Base-by-base conservation (phyloP, 2,113 vertebrate genomes). In the Microcebus ravelobensis region DNA sequence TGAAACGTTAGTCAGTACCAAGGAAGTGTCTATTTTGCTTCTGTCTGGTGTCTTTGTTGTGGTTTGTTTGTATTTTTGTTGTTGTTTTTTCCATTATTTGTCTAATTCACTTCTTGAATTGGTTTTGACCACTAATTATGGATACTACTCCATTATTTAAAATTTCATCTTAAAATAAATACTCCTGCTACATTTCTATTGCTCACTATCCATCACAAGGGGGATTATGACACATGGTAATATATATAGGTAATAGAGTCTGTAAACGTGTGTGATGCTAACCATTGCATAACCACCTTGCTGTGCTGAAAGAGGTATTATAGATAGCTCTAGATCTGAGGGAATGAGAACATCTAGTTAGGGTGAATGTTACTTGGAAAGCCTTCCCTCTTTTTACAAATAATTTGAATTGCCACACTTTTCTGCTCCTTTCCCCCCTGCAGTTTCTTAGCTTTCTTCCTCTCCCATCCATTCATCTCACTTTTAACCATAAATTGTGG, bases 71-170 rank as follows among this genome's bases (percentile, higher is more conserved):
- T 59, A 5, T 67, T 92, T 59, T 83, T 63, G 59, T 27, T 36
- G 3, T 36, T 14, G 79, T 84, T 29, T n/a, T n/a, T 48, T 34
- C 29, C 34, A 25, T 29, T 83, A 61, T 95, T 92, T 86, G 67
- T 68, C 83, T 77, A 77, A 59, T 65, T 13, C 13, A 94, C 91
- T 91, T 81, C 59, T 76, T 89, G 42, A 85, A 71, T 71, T 83
- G 71, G 50, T 80, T 89, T 95, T 83, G 88, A 95, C 77, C 25
- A 8, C 50, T 90, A 87, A 94, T 97, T 86, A 95, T 2, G 76
- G 59, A 79, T 36, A 83, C 15, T 50, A 82, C 81, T 94, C 13
- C 31, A 6, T 50, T 94, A 27, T 63, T 89, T 63, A 55, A 91
- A 52, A 55, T 82, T 39, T 67, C 20, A 50, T 71, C 21, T 86